phyloP scores from a whole-genome alignment of 2,888 invertebrate species.

The Ophioninae sp. region DNA sequence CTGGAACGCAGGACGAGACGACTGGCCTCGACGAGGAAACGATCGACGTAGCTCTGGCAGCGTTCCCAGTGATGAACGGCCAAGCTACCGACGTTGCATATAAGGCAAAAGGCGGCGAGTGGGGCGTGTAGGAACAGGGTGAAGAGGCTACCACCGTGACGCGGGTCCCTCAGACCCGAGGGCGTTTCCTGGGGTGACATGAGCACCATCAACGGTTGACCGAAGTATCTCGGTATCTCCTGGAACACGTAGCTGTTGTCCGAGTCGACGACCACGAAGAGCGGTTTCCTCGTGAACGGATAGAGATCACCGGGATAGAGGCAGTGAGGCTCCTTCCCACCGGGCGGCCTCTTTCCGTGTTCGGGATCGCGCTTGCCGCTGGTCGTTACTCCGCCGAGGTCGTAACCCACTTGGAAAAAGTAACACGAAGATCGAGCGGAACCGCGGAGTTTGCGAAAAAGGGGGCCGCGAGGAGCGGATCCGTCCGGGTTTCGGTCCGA shows the following conservation, averaged over 20 bases:
- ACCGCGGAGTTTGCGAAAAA: constrained; percentile 58
- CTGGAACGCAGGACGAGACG: constrained; percentile 91
- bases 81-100: constrained; percentile 93
- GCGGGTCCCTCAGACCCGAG: constrained; percentile 89
- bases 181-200: constrained; percentile 97
- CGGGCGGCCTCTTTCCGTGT: constrained; percentile 80
- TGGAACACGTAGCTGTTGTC: constrained; percentile 97
- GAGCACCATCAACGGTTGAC: constrained; percentile 94
- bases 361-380: constrained; percentile 91
- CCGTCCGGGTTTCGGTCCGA: too few species aligned
- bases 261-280: constrained; percentile 97
- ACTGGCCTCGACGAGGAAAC: constrained; percentile 94
- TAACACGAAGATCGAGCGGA: constrained; percentile 64
- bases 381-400: constrained; percentile 94
- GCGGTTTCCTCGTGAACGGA: constrained; percentile 95
- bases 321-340: constrained; percentile 88
- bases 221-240: constrained; percentile 95
- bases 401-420: constrained; percentile 89
- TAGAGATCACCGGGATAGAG: constrained; percentile 96
- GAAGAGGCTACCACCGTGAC: constrained; percentile 95
- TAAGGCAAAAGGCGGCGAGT: constrained; percentile 94
- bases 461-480: constrained; percentile 22
- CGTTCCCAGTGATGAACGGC: constrained; percentile 95
- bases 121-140: constrained; percentile 98
- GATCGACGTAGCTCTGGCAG: constrained; percentile 92